Conservation (phyloP, 2,888 invertebrate genomes). For the Erpobdella octoculata region DNA sequence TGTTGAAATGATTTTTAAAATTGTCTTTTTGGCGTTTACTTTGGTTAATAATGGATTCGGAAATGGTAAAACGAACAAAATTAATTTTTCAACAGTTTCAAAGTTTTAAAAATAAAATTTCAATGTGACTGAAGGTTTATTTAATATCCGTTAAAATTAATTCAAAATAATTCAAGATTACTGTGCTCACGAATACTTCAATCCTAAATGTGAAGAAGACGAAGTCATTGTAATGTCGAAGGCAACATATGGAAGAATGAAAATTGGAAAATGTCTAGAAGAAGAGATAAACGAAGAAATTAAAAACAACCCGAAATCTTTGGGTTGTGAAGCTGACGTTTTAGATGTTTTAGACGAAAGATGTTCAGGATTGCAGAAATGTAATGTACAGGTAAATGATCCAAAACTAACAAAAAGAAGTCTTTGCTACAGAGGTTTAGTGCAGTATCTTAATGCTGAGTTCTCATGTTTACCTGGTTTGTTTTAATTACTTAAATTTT, state of each 20-base stretch:
- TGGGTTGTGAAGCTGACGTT: conserved; percentile 25
- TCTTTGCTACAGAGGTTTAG: conserved; percentile 14
- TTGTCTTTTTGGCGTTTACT: too few species aligned
- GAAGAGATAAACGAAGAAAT: conserved; percentile 8
- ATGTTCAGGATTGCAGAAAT: conserved; percentile 21
- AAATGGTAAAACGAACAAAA: too few species aligned
- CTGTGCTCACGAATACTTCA: conserved; percentile 6
- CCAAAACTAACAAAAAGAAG: neutral
- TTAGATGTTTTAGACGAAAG: conserved; percentile 3
- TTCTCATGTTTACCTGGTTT: conserved; percentile 16
- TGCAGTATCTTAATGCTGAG: conserved; percentile 14
- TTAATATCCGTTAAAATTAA: too few species aligned
- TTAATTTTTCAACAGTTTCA: too few species aligned
- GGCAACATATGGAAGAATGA: conserved; percentile 30
- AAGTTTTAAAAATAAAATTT: too few species aligned
- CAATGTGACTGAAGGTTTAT: too few species aligned
- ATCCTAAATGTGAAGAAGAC: conserved; percentile 11
- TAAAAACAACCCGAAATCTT: neutral
- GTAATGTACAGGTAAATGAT: conserved; percentile 13
- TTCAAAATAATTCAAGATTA: too few species aligned
- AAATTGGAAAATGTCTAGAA: conserved; percentile 18
- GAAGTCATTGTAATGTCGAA: conserved; percentile 25
- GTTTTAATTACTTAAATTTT: neutral
- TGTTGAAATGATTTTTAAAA: too few species aligned
- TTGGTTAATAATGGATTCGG: too few species aligned